Base-by-base conservation (phyloP, 1,140 invertebrate species). In the Protaetia brevitarsis region DNA sequence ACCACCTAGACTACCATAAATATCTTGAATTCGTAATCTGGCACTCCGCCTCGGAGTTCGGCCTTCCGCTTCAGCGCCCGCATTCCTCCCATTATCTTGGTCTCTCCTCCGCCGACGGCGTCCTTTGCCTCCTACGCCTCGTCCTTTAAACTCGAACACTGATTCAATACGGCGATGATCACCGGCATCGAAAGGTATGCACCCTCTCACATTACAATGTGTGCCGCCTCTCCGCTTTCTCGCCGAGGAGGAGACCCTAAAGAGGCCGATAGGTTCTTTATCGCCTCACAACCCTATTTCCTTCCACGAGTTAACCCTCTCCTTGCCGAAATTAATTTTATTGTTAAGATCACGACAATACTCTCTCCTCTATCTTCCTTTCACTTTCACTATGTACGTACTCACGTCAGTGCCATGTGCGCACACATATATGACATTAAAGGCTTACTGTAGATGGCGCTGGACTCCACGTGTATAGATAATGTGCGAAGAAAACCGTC, bases 11-110 rank as follows among this genome's bases (percentile, higher is more conserved):
- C 70, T 70, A 68, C 64, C 71, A 71, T 74, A 74, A 74, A 74
- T 74, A 69, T 74, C 68, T 69, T 62, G 71, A 70, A 74, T 74
- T 74, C 67, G 73, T 73, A 73, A 74, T 74, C 73, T 71, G 73
- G 68, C 72, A 71, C 71, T 72, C 70, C 72, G 72, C 72, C 71
- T 73, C 70, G 70, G 69, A 69, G 66, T 64, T 63, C 71, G 73
- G 41, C 41, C 41, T 51, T 74, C 73, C 71, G 70, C 73, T 70
- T 65, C 63, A 71, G 60, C 65, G 73, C 70, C 62, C 67, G 66
- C 69, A 73, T 72, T 72, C 73, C 70, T 70, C 68, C 73, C 69
- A 71, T 71, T 70, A 73, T 71, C 71, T 67, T 67, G 56, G 27
- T 26, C 60, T 63, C 30, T 27, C 59, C 59, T 68, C 60, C 58